These are phyloP conservation scores for Brachyalestes nurse DNA, from an alignment of 2,797 vertebrate genomes.

Conservation along the genomic window DNA sequence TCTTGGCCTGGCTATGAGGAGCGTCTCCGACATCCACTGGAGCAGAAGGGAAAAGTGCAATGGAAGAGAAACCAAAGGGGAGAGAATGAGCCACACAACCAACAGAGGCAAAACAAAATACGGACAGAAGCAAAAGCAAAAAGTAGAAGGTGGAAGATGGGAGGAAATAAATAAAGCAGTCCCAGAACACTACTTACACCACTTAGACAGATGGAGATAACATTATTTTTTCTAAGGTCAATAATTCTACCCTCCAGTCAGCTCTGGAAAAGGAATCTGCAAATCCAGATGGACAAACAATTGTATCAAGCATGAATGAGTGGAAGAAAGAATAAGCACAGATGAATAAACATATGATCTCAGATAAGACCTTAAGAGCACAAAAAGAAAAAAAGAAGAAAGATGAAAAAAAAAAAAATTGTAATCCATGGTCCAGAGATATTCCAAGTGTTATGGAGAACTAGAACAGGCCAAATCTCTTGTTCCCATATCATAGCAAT, in stretches of 20 bases:
- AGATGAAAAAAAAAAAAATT: not conserved
- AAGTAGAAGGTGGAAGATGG: not conserved
- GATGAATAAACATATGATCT: not conserved
- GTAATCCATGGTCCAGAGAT: constrained; percentile 3
- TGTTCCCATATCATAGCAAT: constrained; percentile 6
- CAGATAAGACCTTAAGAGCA: not conserved
- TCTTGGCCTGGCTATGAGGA: constrained; percentile 53
- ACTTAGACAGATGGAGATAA: constrained; percentile 7
- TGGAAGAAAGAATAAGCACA: not conserved
- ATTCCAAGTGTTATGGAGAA: not conserved
- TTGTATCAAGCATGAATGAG: not conserved
- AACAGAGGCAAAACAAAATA: not conserved
- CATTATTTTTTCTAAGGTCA: not conserved
- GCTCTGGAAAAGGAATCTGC: not conserved
- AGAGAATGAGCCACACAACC: constrained; percentile 16
- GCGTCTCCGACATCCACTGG: constrained; percentile 38
- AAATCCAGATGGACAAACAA: constrained; percentile 8
- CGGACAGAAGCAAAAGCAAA: not conserved
- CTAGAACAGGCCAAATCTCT: not conserved
- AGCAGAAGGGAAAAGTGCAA: constrained; percentile 48
- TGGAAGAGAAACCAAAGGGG: constrained; percentile 23
- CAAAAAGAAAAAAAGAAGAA: not conserved
- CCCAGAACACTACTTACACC: constrained; percentile 4
- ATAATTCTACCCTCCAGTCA: constrained; percentile 4
- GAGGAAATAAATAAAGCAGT: not conserved